Evolutionary conservation across 2,113 vertebrate species (phyloP), one percentile per base, ranked within the genome.

Genomic region (Corythornis madagascariensis): DNA sequence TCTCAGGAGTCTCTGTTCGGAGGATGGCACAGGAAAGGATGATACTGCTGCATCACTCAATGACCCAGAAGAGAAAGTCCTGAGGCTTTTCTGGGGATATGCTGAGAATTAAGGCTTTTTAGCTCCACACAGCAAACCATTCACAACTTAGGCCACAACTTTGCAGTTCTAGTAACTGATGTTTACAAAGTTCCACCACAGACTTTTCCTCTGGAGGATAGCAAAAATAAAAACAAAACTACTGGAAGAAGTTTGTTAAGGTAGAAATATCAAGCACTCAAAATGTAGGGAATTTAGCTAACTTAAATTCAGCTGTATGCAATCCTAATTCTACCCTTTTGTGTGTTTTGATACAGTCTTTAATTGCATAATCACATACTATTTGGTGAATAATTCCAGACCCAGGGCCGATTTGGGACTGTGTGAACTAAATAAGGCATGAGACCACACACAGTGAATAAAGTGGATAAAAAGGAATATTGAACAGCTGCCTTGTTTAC

Each of bases 361-460:
- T 96, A 92, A 95, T 93, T 95, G 91, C 91, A 92, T 94, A 96
- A 94, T 96, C 92, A 92, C 89, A 91, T 83, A 92, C 60, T 94
- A 73, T 88, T 93, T 91, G 69, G 64, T 93, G 95, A 96, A 95
- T 95, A 95, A 96, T 94, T 93, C 91, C 91, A 95, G 91, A 92
- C 79, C 79, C 72, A 91, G 69, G 89, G 87, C 69, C 24, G 72
- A 93, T 94, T 92, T 92, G 82, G 89, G 82, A 91, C 91, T 94
- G 71, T 94, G 78, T 86, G 91, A 91, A 96, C 67, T 91, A 96
- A 95, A 94, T 96, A 96, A 95, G 79, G 79, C 92, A 92, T 95
- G 82, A 94, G 94, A 91, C 95, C 92, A 96, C 96, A 96, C 95
- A 96, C 87, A 91, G 72, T 93, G 95, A 96, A 94, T 93, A 86